phyloP scores from a whole-genome alignment of 2,113 vertebrate genomes.

The Forbesichthys papilliferus region DNA sequence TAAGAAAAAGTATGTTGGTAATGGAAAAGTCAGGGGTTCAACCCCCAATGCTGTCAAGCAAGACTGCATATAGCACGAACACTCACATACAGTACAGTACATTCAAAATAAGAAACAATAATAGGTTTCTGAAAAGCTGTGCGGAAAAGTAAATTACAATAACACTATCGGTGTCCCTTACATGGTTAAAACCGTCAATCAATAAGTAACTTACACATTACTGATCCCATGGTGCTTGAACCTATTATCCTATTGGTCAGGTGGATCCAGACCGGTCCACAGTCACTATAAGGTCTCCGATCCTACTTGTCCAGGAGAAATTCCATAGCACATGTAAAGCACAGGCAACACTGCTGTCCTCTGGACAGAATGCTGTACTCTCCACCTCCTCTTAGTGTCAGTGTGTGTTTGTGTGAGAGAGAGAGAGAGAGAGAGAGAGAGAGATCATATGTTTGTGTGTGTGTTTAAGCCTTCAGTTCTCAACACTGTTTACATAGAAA shows the following conservation, averaged over 20 bases:
- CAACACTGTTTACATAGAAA: conserved; percentile 49
- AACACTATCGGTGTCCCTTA: not conserved
- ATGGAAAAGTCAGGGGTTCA: too few relatives aligned
- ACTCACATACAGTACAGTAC: too few relatives aligned
- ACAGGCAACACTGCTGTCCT: conserved; percentile 1
- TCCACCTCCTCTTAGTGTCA: conserved; percentile 1
- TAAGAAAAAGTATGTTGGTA: too few relatives aligned
- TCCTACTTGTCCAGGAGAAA: not conserved
- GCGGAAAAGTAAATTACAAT: not conserved
- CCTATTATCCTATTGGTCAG: conserved; percentile 3
- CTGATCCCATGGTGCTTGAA: conserved; percentile 61
- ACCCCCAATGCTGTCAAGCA: too few relatives aligned
- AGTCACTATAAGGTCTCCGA: conserved; percentile 8
- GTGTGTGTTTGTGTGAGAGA: not conserved
- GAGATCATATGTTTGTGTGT: not conserved
- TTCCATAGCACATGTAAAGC: not conserved
- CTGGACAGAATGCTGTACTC: not conserved
- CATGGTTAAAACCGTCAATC: not conserved
- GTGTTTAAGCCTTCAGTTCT: conserved; percentile 27
- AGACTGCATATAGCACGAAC: too few relatives aligned
- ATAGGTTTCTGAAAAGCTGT: too few relatives aligned
- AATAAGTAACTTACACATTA: conserved; percentile 64
- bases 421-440: not conserved
- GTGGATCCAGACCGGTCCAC: conserved; percentile 22
- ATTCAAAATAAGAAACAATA: too few relatives aligned